phyloP scores from a whole-genome alignment of 2,888 invertebrate species.

The Neria commutata region DNA sequence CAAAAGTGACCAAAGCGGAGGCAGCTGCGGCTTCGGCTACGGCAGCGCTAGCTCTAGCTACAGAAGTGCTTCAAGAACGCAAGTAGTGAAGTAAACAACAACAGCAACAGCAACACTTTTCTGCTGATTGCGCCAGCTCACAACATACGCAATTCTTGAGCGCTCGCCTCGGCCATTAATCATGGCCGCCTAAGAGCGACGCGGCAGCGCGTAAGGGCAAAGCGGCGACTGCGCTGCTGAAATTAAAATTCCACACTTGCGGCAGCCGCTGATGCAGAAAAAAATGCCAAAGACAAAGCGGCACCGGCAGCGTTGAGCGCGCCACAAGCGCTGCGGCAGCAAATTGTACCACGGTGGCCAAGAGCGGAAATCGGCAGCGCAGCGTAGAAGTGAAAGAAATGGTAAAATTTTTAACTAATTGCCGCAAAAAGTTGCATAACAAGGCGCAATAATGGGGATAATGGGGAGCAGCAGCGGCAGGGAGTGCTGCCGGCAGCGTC shows the following conservation, averaged over 20 bases:
- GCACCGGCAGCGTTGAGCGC: not conserved
- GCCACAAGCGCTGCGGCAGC: not conserved
- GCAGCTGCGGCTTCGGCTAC: not conserved
- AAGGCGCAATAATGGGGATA: conserved; percentile 13
- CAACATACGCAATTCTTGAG: not conserved
- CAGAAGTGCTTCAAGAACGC: not conserved
- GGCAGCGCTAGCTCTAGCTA: not conserved
- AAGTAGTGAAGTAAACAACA: too few species aligned
- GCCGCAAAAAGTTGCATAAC: conserved; percentile 25
- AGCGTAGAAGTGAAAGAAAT: not conserved
- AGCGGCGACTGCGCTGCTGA: not conserved
- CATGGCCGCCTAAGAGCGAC: too few species aligned
- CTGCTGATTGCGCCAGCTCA: not conserved
- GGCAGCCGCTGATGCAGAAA: not conserved
- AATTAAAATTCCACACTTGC: not conserved
- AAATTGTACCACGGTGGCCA: not conserved
- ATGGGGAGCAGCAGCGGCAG: conserved; percentile 2
- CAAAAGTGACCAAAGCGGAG: too few species aligned
- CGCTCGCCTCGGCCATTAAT: conserved; percentile 5
- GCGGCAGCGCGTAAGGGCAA: not conserved
- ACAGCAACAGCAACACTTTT: too few species aligned
- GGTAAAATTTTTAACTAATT: conserved; percentile 22
- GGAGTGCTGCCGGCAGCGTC: too few species aligned
- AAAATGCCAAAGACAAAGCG: not conserved
- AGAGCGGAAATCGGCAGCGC: not conserved